Base-by-base conservation (phyloP, 2,797 vertebrate species). In the Platyrinchus mystaceus region DNA sequence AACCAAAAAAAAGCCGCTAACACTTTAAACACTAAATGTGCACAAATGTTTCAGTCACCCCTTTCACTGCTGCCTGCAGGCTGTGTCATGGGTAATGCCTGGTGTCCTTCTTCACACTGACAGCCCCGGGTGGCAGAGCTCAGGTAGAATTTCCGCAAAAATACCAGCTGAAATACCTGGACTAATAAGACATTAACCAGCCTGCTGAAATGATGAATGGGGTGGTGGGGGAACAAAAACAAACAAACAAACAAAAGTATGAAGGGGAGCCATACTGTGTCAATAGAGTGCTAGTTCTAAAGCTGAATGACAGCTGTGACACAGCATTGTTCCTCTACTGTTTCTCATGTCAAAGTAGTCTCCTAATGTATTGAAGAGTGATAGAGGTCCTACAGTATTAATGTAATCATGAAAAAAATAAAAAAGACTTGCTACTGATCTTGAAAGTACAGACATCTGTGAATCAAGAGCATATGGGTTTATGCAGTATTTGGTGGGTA, bases 201-300 rank as follows among this genome's bases (percentile, higher is more conserved):
- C 50, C 8, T 44, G 20, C 15, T 64, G 53, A 78, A 82, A 82
- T 6, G 24, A 49, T 49, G 26, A 49, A 49, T 49, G 14, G 47
- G 24, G 9, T 27, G 14, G 21, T 49, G 49, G 26, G 47, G 6
- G 8, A n/a, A n/a, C 5, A 49, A 56, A 56, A 75, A 37, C 0
- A 0, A 37, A n/a, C 8, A 22, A 18, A 3, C 3, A 28, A 3
- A 50, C 27, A 10, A 9, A 20, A 53, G 5, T 8, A 15, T 10
- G 9, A 88, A 53, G 6, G 8, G 4, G 27, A 75, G 49, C 27
- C 30, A 22, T 53, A 56, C 28, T 82, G 16, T 70, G 18, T 56
- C 20, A 81, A 28, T 7, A 43, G 7, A 4, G 18, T 52, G 2
- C 8, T 39, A 55, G 58, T 4, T 46, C 17, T 34, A 58, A 73